Conservation (phyloP, 2,797 vertebrate species). For the Ammospiza maritima region DNA sequence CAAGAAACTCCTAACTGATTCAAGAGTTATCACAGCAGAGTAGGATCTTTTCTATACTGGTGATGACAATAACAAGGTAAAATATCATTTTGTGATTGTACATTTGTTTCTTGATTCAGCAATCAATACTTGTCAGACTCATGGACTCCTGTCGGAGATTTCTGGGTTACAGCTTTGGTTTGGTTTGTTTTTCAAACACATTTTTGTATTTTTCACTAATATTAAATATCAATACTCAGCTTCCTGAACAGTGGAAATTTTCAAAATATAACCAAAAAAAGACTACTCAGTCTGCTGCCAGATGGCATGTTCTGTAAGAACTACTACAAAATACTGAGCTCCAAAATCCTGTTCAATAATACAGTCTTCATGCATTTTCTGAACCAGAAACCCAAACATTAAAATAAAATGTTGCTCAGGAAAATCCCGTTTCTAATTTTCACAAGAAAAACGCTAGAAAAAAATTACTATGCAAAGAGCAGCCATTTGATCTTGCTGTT, state of each 20-base stretch:
- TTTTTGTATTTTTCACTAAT: neutral
- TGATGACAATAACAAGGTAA: neutral
- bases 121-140: neutral
- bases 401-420: neutral
- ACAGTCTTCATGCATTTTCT: neutral
- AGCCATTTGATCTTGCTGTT: neutral
- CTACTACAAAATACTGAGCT: neutral
- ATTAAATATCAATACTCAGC: neutral
- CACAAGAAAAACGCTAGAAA: neutral
- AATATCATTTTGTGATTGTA: neutral
- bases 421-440: neutral
- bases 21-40: neutral
- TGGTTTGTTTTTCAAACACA: neutral
- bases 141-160: neutral
- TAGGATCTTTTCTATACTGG: neutral
- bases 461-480: neutral
- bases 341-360: neutral
- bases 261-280: neutral
- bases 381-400: neutral
- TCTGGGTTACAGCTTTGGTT: neutral
- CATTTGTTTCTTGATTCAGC: neutral
- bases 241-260: neutral
- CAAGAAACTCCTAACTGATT: neutral
- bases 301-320: neutral
- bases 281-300: neutral